Conservation (phyloP, 2,888 invertebrate genomes). For the Stenodera caucasica region DNA sequence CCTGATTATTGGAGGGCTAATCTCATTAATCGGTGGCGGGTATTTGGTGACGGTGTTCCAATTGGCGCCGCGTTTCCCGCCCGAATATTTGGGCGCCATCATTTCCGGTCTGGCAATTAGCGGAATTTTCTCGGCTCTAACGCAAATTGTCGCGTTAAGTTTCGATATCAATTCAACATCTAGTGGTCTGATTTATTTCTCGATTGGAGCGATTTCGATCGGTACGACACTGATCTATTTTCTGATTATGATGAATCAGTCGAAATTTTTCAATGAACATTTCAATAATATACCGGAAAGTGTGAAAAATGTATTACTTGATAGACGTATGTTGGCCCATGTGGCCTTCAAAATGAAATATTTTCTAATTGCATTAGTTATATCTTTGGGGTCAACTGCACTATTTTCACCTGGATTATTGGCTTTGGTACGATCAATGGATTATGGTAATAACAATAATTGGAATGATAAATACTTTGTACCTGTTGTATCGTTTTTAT, state of each 20-base stretch:
- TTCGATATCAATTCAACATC: conserved; percentile 21
- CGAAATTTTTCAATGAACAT: conserved; percentile 39
- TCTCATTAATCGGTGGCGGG: conserved; percentile 27
- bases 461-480: conserved; percentile 41
- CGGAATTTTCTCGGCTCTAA: conserved; percentile 36
- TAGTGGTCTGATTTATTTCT: conserved; percentile 30
- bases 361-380: conserved; percentile 31
- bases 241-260: conserved; percentile 29
- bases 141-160: conserved; percentile 29
- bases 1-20: conserved; percentile 31
- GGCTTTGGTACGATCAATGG: conserved; percentile 32
- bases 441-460: conserved; percentile 19
- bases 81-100: conserved; percentile 34
- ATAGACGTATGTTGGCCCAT: too few species aligned
- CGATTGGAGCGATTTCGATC: conserved; percentile 25
- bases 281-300: too few species aligned
- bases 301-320: too few species aligned
- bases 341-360: conserved; percentile 11
- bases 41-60: conserved; percentile 40
- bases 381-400: conserved; percentile 36
- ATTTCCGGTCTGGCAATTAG: conserved; percentile 40
- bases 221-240: conserved; percentile 21
- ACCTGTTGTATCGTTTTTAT: conserved; percentile 38
- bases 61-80: conserved; percentile 39
- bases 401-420: conserved; percentile 39